Percentiles rank a stretch among this genome's conserved stretches.
Conservation (phyloP, 2,113 vertebrate species). For the Calyptomena viridis region DNA sequence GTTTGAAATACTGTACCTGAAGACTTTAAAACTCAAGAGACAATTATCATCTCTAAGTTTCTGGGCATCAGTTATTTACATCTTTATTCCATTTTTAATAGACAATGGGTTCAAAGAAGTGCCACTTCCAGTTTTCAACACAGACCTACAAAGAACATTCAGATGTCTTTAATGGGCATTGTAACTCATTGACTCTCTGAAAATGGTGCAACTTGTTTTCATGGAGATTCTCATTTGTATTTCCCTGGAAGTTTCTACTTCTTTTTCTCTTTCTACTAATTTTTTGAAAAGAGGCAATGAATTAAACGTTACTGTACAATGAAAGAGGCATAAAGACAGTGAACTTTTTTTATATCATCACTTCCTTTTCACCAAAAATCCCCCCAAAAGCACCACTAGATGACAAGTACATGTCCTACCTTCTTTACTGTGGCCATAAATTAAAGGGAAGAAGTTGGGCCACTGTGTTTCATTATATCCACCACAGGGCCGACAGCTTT, state of each 20-base stretch:
- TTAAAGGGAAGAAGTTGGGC: background rate
- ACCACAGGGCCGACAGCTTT: background rate
- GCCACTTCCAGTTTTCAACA: background rate
- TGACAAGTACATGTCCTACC: background rate
- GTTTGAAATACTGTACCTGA: background rate
- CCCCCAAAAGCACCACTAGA: background rate
- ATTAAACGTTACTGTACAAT: background rate
- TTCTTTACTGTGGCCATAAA: background rate
- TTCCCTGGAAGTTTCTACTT: background rate
- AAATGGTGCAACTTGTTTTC: background rate
- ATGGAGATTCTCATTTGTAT: background rate
- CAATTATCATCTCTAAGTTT: background rate
- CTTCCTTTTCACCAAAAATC: background rate
- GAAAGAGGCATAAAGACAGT: background rate
- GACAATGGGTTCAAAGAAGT: background rate
- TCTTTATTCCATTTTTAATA: constrained; percentile 32
- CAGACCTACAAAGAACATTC: background rate
- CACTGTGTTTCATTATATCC: background rate
- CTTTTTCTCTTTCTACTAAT: background rate
- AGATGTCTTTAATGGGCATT: background rate
- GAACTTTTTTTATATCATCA: background rate
- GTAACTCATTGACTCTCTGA: background rate
- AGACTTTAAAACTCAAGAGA: background rate
- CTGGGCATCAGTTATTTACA: background rate
- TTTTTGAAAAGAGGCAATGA: background rate